Conservation (phyloP, 2,888 invertebrate genomes). For the Helicoverpa assulta region DNA sequence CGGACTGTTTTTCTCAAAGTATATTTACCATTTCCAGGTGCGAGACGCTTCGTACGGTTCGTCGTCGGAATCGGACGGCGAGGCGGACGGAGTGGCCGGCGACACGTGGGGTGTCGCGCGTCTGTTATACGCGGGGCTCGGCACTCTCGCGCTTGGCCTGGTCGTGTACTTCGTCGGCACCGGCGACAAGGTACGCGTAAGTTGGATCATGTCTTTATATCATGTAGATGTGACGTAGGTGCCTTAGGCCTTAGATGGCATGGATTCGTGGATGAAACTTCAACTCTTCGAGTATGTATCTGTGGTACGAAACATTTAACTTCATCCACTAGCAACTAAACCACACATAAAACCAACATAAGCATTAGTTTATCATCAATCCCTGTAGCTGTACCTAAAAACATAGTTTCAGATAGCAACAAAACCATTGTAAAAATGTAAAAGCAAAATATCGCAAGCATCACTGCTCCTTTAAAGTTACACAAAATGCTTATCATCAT, state of each 20-base stretch:
- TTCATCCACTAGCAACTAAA: too few relatives aligned
- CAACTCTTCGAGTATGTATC: too few relatives aligned
- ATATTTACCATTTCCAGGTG: slow-evolving; percentile 89
- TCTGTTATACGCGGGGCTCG: slow-evolving; percentile 95
- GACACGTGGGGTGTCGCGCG: slow-evolving; percentile 95
- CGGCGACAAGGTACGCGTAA: slow-evolving; percentile 92
- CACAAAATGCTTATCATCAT: slow-evolving; percentile 34
- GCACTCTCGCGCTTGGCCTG: slow-evolving; percentile 95
- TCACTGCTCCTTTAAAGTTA: slow-evolving; percentile 10
- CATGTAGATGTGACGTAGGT: slow-evolving; percentile 23
- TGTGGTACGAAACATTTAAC: too few relatives aligned
- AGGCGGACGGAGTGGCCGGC: slow-evolving; percentile 92
- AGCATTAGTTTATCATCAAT: too few relatives aligned
- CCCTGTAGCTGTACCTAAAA: too few relatives aligned
- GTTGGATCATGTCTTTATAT: slow-evolving; percentile 38
- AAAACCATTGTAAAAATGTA: background rate
- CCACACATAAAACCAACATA: too few relatives aligned
- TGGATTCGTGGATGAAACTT: background rate
- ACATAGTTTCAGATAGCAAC: too few relatives aligned
- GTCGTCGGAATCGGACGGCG: slow-evolving; percentile 91
- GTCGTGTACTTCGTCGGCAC: slow-evolving; percentile 97
- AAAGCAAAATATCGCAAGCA: slow-evolving; percentile 5
- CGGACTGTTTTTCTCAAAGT: background rate
- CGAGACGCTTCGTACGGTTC: slow-evolving; percentile 96
- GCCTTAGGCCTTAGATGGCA: slow-evolving; percentile 15